Percentiles rank a stretch among this genome's conserved stretches.
These are phyloP conservation scores for Eurytoma californica DNA, from an alignment of 2,888 invertebrate species.

Conservation along the genomic window DNA sequence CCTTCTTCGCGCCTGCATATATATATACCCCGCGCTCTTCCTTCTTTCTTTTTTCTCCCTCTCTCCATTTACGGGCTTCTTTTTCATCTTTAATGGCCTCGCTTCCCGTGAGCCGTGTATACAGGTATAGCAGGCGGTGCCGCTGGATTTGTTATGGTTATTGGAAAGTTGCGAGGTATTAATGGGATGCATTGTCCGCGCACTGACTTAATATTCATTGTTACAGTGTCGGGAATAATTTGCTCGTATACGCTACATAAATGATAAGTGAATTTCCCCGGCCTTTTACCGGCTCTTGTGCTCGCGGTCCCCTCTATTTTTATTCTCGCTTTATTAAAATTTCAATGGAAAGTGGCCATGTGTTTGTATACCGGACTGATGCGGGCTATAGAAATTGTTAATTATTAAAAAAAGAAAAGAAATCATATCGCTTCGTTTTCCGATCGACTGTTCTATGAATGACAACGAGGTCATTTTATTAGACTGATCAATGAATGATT, in stretches of 20 bases:
- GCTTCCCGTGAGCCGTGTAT: conserved; percentile 14
- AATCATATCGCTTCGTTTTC: too few species aligned
- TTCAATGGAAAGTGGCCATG: too few species aligned
- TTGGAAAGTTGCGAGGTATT: conserved; percentile 20
- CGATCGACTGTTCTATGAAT: too few species aligned
- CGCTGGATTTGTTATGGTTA: conserved; percentile 32
- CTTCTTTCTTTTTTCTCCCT: background rate
- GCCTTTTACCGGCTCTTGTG: background rate
- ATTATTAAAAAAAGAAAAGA: too few species aligned
- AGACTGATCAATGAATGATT: background rate
- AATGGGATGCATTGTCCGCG: conserved; percentile 23
- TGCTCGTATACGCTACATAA: conserved; percentile 9
- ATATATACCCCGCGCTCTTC: too few species aligned
- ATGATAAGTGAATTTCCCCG: conserved; percentile 28
- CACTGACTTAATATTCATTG: conserved; percentile 24
- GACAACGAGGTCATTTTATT: background rate
- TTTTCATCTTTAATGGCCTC: conserved; percentile 40
- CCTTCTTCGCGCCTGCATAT: too few species aligned
- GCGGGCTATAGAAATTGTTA: background rate
- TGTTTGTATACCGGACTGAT: too few species aligned
- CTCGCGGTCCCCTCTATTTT: too few species aligned
- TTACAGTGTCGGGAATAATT: conserved; percentile 8
- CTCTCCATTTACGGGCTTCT: conserved; percentile 18
- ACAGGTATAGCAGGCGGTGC: background rate
- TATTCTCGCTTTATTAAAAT: too few species aligned